phyloP scores from a whole-genome alignment of 2,888 invertebrate species.

The Eutolmus rufibarbis region DNA sequence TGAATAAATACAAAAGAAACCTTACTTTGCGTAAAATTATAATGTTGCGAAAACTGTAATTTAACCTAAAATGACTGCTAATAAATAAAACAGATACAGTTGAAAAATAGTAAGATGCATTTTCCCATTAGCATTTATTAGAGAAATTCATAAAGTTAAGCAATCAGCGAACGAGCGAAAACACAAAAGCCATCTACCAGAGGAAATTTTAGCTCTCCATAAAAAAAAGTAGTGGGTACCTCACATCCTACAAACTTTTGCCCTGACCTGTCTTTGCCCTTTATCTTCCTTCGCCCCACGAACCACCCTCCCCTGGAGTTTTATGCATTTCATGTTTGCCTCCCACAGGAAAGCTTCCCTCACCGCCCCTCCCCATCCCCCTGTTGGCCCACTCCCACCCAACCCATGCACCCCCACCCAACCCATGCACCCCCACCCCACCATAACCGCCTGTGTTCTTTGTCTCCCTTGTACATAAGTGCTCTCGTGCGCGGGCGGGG shows the following conservation, averaged over 20 bases:
- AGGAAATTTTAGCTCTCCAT: not conserved
- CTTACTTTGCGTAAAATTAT: not conserved
- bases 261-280: conserved; percentile 37
- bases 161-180: not conserved
- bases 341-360: conserved; percentile 32
- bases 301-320: conserved; percentile 24
- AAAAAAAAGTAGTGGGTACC: not conserved
- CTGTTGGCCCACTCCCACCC: not conserved
- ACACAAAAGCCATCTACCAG: not conserved
- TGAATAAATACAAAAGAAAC: too few species aligned
- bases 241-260: conserved; percentile 31
- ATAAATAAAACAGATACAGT: not conserved
- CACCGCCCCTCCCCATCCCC: not conserved
- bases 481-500: not conserved
- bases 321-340: conserved; percentile 47
- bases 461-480: conserved; percentile 43
- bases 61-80: not conserved
- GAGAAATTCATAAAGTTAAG: not conserved
- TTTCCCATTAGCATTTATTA: not conserved
- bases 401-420: not conserved
- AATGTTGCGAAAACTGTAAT: not conserved
- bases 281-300: not conserved
- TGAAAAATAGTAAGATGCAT: not conserved
- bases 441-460: conserved; percentile 8
- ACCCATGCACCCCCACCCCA: not conserved